phyloP scores from a whole-genome alignment of 2,797 vertebrate genomes.

The Simalia tracyae region DNA sequence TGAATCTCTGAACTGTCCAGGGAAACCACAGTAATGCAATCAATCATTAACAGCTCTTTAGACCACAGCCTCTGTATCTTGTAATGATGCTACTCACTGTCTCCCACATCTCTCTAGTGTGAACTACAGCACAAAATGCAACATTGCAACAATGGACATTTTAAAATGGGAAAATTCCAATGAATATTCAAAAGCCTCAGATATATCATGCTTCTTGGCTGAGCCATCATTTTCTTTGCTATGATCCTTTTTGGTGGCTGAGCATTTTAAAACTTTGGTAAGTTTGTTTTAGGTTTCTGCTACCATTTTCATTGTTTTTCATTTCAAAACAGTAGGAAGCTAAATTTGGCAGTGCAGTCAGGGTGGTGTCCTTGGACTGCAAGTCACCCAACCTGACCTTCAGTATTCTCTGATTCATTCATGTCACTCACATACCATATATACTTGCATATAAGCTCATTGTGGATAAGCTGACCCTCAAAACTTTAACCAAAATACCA shows the following conservation, averaged over 20 bases:
- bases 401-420: not conserved
- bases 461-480: not conserved
- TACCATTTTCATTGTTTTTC: not conserved
- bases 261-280: not conserved
- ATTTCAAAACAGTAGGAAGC: not conserved
- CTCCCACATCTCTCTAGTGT: not conserved
- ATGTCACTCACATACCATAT: not conserved
- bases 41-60: not conserved
- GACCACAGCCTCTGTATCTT: not conserved
- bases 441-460: not conserved
- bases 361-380: not conserved
- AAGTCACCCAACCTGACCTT: not conserved
- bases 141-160: not conserved
- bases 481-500: not conserved
- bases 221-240: not conserved
- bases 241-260: not conserved
- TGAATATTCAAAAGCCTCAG: not conserved
- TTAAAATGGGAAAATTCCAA: not conserved
- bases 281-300: not conserved
- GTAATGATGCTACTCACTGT: not conserved
- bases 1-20: conserved; percentile 5
- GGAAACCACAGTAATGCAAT: conserved; percentile 1
- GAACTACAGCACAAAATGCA: not conserved
- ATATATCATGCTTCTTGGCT: not conserved
- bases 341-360: not conserved